A percentile compares a stretch with the other conserved stretches of the same genome.
Conservation (phyloP, 1,140 invertebrate genomes). For the Globodera rostochiensis region DNA sequence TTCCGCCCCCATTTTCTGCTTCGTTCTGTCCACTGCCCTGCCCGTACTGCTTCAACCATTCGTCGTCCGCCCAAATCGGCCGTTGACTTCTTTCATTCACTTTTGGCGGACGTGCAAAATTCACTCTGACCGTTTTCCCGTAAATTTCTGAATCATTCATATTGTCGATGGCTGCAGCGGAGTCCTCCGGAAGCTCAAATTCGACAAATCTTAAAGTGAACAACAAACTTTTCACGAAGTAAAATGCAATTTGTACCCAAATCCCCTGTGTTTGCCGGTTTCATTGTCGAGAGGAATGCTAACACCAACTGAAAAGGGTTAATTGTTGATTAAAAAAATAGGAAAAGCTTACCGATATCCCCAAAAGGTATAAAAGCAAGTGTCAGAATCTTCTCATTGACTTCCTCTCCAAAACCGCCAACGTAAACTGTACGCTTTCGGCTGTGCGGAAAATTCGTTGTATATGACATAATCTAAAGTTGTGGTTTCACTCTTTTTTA, state of each 20-base stretch:
- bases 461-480: slow-evolving; percentile 36
- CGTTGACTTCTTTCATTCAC: slow-evolving; percentile 67
- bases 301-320: slow-evolving; percentile 75
- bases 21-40: slow-evolving; percentile 38
- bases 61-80: slow-evolving; percentile 91
- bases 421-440: slow-evolving; percentile 62
- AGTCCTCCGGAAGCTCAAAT: slow-evolving; percentile 85
- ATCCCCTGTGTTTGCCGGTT: slow-evolving; percentile 69
- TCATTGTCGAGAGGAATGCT: slow-evolving; percentile 98
- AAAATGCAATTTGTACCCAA: slow-evolving; percentile 48
- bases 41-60: slow-evolving; percentile 78
- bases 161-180: slow-evolving; percentile 95
- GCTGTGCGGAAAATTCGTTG: slow-evolving; percentile 62
- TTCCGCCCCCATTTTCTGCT: slow-evolving; percentile 45
- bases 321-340: neutral
- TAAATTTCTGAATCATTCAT: slow-evolving; percentile 99
- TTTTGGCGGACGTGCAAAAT: slow-evolving; percentile 91
- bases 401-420: slow-evolving; percentile 93
- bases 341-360: slow-evolving; percentile 72
- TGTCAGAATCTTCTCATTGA: slow-evolving; percentile 89
- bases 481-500: no score
- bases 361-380: slow-evolving; percentile 97
- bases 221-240: slow-evolving; percentile 69
- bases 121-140: slow-evolving; percentile 92
- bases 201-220: slow-evolving; percentile 82